Evolutionary conservation across 2,113 vertebrate species (phyloP).

Genomic region (Notothenia rossii): DNA sequence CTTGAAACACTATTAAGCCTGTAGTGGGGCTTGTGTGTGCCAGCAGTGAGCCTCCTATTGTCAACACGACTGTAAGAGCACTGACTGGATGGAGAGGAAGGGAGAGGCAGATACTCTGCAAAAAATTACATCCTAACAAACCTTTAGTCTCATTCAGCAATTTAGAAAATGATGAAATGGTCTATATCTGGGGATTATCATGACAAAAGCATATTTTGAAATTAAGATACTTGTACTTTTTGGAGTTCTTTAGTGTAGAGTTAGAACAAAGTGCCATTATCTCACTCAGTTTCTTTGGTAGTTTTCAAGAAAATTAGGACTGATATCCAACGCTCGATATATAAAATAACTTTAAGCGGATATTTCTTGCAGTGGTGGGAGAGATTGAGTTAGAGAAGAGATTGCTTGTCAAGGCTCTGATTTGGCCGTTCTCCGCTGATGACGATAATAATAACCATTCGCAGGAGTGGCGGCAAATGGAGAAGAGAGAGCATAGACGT

Average conservation of each 20-base stretch:
- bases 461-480: constrained; percentile 76
- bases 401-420: constrained; percentile 83
- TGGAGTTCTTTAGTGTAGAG: not conserved
- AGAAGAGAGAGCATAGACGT: constrained; percentile 64
- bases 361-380: constrained; percentile 67
- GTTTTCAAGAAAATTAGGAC: not conserved
- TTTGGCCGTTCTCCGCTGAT: constrained; percentile 80
- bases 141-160: not conserved
- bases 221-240: not conserved
- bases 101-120: constrained; percentile 64
- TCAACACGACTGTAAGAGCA: constrained; percentile 69
- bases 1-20: constrained; percentile 82
- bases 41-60: constrained; percentile 65
- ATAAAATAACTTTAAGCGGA: constrained; percentile 11
- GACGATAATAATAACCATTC: constrained; percentile 84
- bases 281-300: not conserved
- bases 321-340: not conserved
- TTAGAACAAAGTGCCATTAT: not conserved
- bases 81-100: constrained; percentile 62
- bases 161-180: too few relatives aligned
- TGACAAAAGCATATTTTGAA: not conserved
- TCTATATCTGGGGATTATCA: too few relatives aligned
- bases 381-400: constrained; percentile 69
- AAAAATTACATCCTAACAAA: constrained; percentile 31
- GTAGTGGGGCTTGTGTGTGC: constrained; percentile 72